These are phyloP conservation scores for Nyctereutes procyonoides DNA, from an alignment of 2,113 vertebrate genomes.

Conservation along the genomic window DNA sequence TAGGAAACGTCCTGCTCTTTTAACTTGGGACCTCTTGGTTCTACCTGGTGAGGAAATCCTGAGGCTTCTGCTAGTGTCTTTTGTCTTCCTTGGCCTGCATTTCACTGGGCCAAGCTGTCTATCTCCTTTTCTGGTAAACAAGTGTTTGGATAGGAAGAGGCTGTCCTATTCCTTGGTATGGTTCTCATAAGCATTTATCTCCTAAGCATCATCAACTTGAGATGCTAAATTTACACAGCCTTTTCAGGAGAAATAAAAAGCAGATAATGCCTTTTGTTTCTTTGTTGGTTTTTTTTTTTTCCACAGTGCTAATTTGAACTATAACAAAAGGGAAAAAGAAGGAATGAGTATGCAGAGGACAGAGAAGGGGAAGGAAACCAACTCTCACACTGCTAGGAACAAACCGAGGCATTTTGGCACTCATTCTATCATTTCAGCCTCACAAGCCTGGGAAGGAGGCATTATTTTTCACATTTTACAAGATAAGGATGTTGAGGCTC, in stretches of 20 bases:
- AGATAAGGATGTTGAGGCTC: not conserved
- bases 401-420: not conserved
- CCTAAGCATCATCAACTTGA: not conserved
- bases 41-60: conserved; percentile 1
- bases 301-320: not conserved
- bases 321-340: not conserved
- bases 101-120: not conserved
- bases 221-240: not conserved
- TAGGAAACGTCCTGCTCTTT: conserved; percentile 43
- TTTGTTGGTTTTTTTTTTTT: not conserved
- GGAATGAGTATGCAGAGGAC: not conserved
- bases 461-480: conserved; percentile 27
- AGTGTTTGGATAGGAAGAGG: not conserved
- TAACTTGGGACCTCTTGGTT: not conserved
- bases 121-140: not conserved
- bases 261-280: not conserved
- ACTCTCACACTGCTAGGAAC: not conserved
- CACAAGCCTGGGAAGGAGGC: not conserved
- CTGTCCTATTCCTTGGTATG: not conserved
- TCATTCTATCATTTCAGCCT: not conserved
- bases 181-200: not conserved
- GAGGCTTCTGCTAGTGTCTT: not conserved
- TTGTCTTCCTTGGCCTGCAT: not conserved
- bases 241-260: not conserved
- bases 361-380: not conserved